Base-by-base conservation (phyloP, 2,797 vertebrate species). In the Paratrypauchen microcephalus region DNA sequence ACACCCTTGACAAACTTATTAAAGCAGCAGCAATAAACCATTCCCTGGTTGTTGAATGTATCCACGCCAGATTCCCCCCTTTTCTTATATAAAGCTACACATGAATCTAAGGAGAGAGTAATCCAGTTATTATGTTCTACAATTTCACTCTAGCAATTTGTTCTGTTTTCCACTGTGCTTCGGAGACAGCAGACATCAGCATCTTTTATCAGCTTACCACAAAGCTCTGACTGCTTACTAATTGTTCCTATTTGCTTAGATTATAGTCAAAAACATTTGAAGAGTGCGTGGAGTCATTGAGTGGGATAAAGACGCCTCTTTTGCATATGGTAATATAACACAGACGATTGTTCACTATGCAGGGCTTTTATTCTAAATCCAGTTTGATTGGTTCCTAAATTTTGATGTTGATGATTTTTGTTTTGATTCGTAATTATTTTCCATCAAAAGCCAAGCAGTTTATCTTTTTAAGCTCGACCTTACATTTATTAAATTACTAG, bases 201-300 rank as follows among this genome's bases (percentile, higher is more conserved):
- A 15, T 18, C 19, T 70, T 76, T 78, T 72, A 60, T 69, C 63
- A 24, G 62, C 65, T 66, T 41, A 62, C 65, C 69, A 74, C 54
- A 76, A 71, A 79, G 66, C 61, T 70, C 56, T 56, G 21, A 63
- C 50, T 69, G 39, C 30, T 41, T 65, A 48, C 18, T 86, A 76
- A 86, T 81, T 80, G 73, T 65, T 68, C 52, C 80, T 67, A 76
- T 81, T 83, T 76, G 68, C 74, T 77, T 70, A 70, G 80, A 86
- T 83, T 75, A 78, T 68, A 64, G 61, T 71, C 66, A 64, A 86
- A 45, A 85, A 82, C 80, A 83, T 84, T 86, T 87, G 66, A 73
- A 83, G 78, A 56, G 60, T 68, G 70, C 26, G 21, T 58, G 68
- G 74, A 79, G 76, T 78, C 70, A 71, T 32, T 65, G 69, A 11